A percentile compares a stretch with the other conserved stretches of the same genome.
Evolutionary conservation across 2,888 invertebrate genomes (phyloP).

Genomic region (Cactoblastis cactorum): DNA sequence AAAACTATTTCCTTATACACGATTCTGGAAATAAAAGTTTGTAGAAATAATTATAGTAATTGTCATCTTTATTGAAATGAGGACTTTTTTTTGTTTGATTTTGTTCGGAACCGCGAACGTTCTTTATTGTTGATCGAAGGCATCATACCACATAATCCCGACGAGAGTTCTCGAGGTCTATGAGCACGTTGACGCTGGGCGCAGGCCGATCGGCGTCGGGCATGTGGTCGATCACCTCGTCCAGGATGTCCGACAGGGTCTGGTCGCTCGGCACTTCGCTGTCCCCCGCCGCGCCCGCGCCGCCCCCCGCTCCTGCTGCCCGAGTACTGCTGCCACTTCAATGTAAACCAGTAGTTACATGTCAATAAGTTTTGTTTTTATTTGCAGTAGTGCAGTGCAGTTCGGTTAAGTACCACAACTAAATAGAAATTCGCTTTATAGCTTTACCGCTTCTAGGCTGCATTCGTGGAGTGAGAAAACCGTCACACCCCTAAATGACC

Average conservation of each 20-base stretch:
- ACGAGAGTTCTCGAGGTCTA: slow-evolving; percentile 27
- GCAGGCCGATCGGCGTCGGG: slow-evolving; percentile 79
- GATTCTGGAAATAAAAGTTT: too few species aligned
- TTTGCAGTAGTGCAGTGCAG: too few species aligned
- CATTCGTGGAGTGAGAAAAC: too few species aligned
- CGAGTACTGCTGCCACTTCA: slow-evolving; percentile 52
- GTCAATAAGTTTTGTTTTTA: not conserved
- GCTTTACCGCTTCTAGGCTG: too few species aligned
- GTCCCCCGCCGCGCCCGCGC: slow-evolving; percentile 59
- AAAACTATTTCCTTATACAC: too few species aligned
- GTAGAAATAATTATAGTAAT: too few species aligned
- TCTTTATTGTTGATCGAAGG: too few species aligned
- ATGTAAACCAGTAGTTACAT: not conserved
- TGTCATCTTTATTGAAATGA: too few species aligned
- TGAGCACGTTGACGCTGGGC: slow-evolving; percentile 39
- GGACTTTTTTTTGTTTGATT: not conserved
- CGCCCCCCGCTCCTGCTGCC: slow-evolving; percentile 22
- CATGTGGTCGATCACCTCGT: slow-evolving; percentile 90
- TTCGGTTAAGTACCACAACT: too few species aligned
- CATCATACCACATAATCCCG: slow-evolving; percentile 15
- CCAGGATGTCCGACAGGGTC: slow-evolving; percentile 89
- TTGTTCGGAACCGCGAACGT: too few species aligned
- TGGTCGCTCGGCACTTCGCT: slow-evolving; percentile 79
- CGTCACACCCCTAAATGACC: too few species aligned
- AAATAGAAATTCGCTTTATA: too few species aligned